Base-by-base conservation (phyloP, 1,140 invertebrate species). In the Camponotus pennsylvanicus region DNA sequence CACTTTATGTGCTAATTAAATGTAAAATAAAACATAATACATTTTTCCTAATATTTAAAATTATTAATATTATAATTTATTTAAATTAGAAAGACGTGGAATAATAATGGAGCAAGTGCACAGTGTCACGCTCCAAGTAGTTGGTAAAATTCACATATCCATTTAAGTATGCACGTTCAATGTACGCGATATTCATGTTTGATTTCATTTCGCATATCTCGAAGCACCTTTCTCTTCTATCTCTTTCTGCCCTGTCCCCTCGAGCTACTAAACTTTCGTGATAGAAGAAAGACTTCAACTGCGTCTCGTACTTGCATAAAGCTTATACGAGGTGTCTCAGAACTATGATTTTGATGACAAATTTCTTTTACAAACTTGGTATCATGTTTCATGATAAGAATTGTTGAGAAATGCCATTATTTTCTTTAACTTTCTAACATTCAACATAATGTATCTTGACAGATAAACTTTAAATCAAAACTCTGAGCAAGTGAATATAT, bases 201-300 rank as follows among this genome's bases (percentile, higher is more conserved):
- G 70, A 85, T 85, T 67, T 79, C 63, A 57, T 45, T 85, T 8
- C 34, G 32, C 83, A 49, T 66, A 61, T 66, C 49, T 85, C 42
- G 34, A 42, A 80, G 64, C 32, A 85, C 64, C 85, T 85, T 69
- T 86, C 80, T 63, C 66, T 63, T 69, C 52, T 40, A 37, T 69
- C 49, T 61, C 52, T 40, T 34, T 61, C 77, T 61, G 13, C 32
- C 37, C 27, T 61, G 66, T 75, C 40, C 69, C 55, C 55, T 67
- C 77, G 40, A 70, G 77, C 42, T 80, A 85, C 34, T 69, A 71
- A 86, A 86, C 80, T 86, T 80, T 75, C 21, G 18, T 45, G 79
- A 83, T 73, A 83, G 55, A 27, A 61, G 55, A 75, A 75, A 61
- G 69, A 73, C 66, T 70, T 70, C 78, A 82, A 83, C 79, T 83